These are phyloP conservation scores for Miichthys miiuy DNA, from an alignment of 2,797 vertebrate genomes.

Conservation along the genomic window DNA sequence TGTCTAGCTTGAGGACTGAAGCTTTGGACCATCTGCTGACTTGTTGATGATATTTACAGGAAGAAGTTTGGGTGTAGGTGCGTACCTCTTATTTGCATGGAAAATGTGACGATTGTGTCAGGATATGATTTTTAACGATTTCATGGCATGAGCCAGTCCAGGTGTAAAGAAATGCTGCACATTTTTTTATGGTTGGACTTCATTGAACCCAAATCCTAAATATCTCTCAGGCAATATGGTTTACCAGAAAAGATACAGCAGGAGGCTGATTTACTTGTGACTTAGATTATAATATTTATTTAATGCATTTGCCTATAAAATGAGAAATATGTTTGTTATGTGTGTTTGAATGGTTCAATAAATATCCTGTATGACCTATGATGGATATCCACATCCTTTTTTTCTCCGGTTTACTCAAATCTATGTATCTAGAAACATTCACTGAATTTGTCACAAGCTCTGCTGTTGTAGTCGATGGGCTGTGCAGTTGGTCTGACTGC, in stretches of 20 bases:
- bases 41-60: slow-evolving; percentile 22
- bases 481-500: neutral
- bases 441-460: neutral
- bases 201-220: slow-evolving; percentile 55
- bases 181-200: slow-evolving; percentile 60
- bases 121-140: slow-evolving; percentile 39
- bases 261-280: slow-evolving; percentile 50
- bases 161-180: slow-evolving; percentile 64
- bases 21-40: slow-evolving; percentile 39
- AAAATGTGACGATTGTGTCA: slow-evolving; percentile 34
- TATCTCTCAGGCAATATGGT: slow-evolving; percentile 71
- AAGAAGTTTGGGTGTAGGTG: neutral
- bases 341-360: slow-evolving; percentile 70
- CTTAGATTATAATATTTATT: slow-evolving; percentile 73
- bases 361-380: slow-evolving; percentile 42
- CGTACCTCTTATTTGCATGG: slow-evolving; percentile 50
- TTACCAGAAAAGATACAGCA: slow-evolving; percentile 49
- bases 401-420: slow-evolving; percentile 9
- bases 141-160: slow-evolving; percentile 38
- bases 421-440: neutral
- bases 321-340: slow-evolving; percentile 43
- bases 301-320: slow-evolving; percentile 57
- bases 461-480: neutral
- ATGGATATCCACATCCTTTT: neutral
- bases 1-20: slow-evolving; percentile 44